A percentile compares a stretch with the other conserved stretches of the same genome.
Conservation (phyloP, 2,797 vertebrate species). For the Falco rusticolus region DNA sequence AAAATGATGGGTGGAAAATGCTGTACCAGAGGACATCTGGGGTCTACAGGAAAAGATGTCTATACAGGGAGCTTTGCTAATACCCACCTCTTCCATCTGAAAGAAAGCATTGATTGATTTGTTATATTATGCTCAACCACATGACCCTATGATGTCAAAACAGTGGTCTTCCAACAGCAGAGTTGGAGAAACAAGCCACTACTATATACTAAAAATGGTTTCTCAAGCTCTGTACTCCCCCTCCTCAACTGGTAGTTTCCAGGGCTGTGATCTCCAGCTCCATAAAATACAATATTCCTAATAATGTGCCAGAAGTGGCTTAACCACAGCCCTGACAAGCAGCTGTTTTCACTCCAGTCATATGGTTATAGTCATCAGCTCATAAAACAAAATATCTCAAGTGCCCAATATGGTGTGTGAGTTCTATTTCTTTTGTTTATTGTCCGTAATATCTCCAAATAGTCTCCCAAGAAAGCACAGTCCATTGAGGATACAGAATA, state of each 20-base stretch:
- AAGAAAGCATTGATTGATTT: neutral
- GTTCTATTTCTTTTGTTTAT: neutral
- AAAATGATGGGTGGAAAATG: neutral
- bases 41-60: neutral
- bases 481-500: neutral
- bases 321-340: neutral
- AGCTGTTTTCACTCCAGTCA: conserved; percentile 14
- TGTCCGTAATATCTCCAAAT: neutral
- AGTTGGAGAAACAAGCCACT: neutral
- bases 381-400: conserved; percentile 6
- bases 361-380: neutral
- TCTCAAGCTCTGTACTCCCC: neutral
- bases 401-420: neutral
- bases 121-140: neutral
- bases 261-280: neutral
- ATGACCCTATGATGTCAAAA: neutral
- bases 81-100: neutral
- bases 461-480: neutral
- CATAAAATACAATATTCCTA: neutral
- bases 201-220: neutral
- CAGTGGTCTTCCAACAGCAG: neutral
- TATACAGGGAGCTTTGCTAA: neutral
- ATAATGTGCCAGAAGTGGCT: neutral
- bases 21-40: neutral
- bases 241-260: neutral